Evolutionary conservation across 2,888 invertebrate species (phyloP).

Genomic region (Amiota mariae): DNA sequence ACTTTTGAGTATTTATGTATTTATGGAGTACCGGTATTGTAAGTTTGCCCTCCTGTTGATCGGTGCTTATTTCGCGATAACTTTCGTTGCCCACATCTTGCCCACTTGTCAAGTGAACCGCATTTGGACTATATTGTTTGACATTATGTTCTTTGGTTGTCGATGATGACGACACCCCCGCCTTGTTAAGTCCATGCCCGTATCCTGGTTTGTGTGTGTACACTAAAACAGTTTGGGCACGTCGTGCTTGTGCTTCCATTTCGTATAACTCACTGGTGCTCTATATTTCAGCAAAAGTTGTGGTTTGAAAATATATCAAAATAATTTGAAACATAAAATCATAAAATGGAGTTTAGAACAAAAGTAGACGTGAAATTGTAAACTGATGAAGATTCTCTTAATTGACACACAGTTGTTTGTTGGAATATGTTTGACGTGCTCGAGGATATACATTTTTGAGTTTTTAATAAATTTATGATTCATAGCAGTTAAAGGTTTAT

Average conservation of each 20-base stretch:
- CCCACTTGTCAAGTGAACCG: constrained; percentile 61
- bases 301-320: constrained; percentile 24
- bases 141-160: constrained; percentile 51
- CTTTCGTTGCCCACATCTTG: constrained; percentile 62
- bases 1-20: constrained; percentile 35
- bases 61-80: constrained; percentile 74
- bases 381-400: neutral
- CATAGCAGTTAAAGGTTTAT: constrained; percentile 18
- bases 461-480: constrained; percentile 6
- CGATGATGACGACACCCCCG: constrained; percentile 36
- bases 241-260: constrained; percentile 70
- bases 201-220: constrained; percentile 59
- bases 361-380: neutral
- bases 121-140: constrained; percentile 63
- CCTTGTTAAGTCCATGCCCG: constrained; percentile 52
- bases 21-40: constrained; percentile 74
- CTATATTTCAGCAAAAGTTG: constrained; percentile 3
- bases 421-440: neutral
- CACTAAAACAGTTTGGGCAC: constrained; percentile 70
- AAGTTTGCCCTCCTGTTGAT: constrained; percentile 59
- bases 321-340: constrained; percentile 20
- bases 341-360: neutral
- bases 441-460: neutral
- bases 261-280: constrained; percentile 48
- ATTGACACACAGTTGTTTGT: constrained; percentile 4